Evolutionary conservation across 1,140 invertebrate species (phyloP), one percentile per base, ranked within the genome.

Genomic region (Hirudo medicinalis): DNA sequence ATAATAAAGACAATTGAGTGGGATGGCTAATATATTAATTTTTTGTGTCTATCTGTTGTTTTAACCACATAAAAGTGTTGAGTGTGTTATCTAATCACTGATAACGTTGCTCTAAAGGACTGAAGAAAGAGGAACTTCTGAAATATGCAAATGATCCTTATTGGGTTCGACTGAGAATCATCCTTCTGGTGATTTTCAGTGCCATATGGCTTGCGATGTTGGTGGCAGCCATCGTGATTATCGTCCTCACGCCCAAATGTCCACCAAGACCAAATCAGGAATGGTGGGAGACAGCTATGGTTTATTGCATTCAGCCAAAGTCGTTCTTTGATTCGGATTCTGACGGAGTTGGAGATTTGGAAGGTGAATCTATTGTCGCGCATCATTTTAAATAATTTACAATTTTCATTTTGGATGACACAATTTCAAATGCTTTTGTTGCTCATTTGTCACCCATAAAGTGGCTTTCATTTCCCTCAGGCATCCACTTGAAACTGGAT

Each of bases 281-380:
- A 76, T 92, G 90, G 90, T 91, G 88, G 87, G 83, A 89, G 74
- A 85, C 84, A 43, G 86, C 85, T 0, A 78, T 86, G 8, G 82
- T 91, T 32, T 92, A 92, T 78, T 89, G 91, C 79, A 86, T 91
- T 60, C 90, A 91, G 78, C 74, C 88, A 0, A 81, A 88, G 69
- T 90, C 89, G 3, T 92, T 90, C 78, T 87, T 87, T 76, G 90
- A 92, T 77, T 53, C 70, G 69, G 84, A 90, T 77, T 87, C 85
- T 0, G 87, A 91, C 78, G 90, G 90, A 40, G 78, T 88, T 29
- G 89, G 90, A 5, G 90, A 91, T 82, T 76, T 91, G 40, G 83
- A 84, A 80, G 90, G 89, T 89, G 74, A 15, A 17, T 15, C 4
- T 8, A 2, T 49, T 49, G 43, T 15, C 1, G 9, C 15, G n/a